Conservation (phyloP, 1,140 invertebrate genomes). For the Lepidurus arcticus region DNA sequence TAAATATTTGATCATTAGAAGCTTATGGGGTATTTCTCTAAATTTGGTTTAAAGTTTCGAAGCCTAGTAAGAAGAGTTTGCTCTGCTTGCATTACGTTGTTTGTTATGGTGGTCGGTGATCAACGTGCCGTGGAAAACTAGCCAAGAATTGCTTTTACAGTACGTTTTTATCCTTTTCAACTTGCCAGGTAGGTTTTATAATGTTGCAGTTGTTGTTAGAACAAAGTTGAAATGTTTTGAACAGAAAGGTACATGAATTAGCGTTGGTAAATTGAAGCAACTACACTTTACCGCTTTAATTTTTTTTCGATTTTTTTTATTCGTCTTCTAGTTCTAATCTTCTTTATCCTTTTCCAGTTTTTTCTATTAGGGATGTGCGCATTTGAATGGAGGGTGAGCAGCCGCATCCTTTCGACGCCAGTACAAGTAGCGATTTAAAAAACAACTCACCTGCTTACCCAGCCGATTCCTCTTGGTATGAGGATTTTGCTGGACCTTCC, state of each 20-base stretch:
- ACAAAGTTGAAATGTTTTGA: too few species aligned
- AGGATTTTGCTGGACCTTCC: conserved; percentile 20
- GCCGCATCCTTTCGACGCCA: background rate
- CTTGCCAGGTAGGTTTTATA: background rate
- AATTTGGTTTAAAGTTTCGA: background rate
- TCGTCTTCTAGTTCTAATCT: too few species aligned
- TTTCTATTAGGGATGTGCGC: conserved; percentile 1
- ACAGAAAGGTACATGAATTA: too few species aligned
- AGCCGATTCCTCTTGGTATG: conserved; percentile 1
- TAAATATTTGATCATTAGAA: too few species aligned
- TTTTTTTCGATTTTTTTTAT: background rate
- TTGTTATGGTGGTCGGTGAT: conserved; percentile 11
- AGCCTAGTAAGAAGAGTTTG: background rate
- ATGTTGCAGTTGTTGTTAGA: too few species aligned
- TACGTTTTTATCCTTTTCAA: background rate
- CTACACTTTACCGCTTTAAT: background rate
- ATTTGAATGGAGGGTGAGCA: conserved; percentile 18
- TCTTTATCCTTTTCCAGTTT: background rate
- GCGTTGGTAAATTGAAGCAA: background rate
- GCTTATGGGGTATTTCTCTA: too few species aligned
- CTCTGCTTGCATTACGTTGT: background rate
- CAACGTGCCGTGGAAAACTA: background rate
- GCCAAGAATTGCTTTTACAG: background rate
- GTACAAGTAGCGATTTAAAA: conserved; percentile 9
- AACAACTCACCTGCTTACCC: background rate